Conservation (phyloP, 2,113 vertebrate genomes). For the Ceyx cyanopectus region DNA sequence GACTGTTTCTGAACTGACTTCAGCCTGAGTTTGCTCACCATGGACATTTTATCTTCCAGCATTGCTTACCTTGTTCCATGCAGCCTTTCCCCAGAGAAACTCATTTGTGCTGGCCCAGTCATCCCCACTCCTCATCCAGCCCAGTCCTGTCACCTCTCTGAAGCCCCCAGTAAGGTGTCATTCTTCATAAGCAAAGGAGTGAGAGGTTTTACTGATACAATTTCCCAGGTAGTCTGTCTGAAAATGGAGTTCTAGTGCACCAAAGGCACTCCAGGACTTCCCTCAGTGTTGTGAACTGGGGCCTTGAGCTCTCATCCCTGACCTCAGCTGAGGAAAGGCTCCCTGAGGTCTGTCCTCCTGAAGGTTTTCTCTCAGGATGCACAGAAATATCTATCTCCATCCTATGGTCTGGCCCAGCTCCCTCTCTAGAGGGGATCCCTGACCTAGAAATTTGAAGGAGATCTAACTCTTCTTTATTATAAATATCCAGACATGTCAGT, state of each 20-base stretch:
- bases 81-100: not conserved
- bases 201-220: not conserved
- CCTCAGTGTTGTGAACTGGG: not conserved
- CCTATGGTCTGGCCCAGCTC: not conserved
- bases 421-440: not conserved
- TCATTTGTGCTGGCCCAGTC: not conserved
- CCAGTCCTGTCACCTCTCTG: not conserved
- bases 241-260: not conserved
- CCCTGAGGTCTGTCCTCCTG: not conserved
- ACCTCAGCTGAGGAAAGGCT: not conserved
- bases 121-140: not conserved
- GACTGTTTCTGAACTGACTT: not conserved
- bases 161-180: not conserved
- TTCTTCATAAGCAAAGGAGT: not conserved
- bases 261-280: not conserved
- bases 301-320: accelerated
- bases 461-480: not conserved
- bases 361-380: not conserved
- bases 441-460: not conserved
- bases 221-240: not conserved
- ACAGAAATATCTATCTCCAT: not conserved
- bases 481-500: not conserved
- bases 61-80: accelerated
- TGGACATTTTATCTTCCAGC: not conserved
- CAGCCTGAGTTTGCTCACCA: not conserved